Percentiles rank a stretch among this genome's conserved stretches.
phyloP scores from a whole-genome alignment of 2,113 vertebrate genomes.

The Centropus unirufus region DNA sequence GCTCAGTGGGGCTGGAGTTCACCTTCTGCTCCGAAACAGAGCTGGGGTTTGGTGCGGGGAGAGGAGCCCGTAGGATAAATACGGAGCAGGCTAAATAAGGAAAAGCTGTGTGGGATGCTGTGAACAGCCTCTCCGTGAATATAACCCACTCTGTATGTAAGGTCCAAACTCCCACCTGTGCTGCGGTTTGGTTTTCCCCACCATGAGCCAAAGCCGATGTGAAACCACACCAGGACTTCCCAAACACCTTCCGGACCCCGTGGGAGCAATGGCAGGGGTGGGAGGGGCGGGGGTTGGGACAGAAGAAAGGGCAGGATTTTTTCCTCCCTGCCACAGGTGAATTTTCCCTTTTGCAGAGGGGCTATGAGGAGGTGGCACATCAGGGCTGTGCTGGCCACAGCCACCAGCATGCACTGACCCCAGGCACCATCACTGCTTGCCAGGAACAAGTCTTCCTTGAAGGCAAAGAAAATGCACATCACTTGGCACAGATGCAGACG shows the following conservation, averaged over 20 bases:
- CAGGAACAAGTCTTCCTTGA: neutral
- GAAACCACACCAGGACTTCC: neutral
- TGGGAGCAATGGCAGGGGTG: fast-evolving
- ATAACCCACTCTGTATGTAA: neutral
- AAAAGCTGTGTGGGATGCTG: conserved; percentile 39
- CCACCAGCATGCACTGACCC: fast-evolving
- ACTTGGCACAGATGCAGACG: neutral
- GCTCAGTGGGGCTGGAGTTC: neutral
- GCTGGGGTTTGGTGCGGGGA: neutral
- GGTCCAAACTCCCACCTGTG: neutral
- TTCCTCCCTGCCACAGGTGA: neutral
- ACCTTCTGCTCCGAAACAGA: neutral
- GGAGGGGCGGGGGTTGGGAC: neutral
- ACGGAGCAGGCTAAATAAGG: conserved; percentile 14
- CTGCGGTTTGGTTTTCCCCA: conserved; percentile 13
- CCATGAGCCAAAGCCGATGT: neutral
- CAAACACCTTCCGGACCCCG: neutral
- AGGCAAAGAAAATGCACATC: neutral
- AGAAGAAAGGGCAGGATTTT: neutral
- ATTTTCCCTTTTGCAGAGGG: neutral
- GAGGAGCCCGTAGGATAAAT: neutral
- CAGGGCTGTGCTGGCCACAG: neutral
- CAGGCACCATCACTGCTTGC: fast-evolving
- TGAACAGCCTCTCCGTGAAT: neutral
- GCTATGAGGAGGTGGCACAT: neutral